Evolutionary conservation across 2,113 vertebrate species (phyloP).

Genomic region (Cairina moschata): DNA sequence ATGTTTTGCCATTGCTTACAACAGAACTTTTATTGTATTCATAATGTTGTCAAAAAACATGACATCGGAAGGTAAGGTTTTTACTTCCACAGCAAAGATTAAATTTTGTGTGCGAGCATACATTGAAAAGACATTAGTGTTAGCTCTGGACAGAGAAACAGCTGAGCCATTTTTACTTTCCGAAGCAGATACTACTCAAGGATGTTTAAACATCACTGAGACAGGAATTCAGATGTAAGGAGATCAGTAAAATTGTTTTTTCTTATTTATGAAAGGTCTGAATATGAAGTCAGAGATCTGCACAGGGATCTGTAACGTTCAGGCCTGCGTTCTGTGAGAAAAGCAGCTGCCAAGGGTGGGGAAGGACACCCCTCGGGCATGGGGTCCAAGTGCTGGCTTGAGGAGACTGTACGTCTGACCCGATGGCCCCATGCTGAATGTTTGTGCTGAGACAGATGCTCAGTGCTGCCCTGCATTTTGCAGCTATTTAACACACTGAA

Average conservation of each 20-base stretch:
- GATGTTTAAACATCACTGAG: too few species aligned
- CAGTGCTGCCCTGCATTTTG: accelerated
- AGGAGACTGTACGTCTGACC: background rate
- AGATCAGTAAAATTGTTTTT: too few species aligned
- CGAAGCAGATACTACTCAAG: background rate
- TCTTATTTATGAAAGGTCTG: too few species aligned
- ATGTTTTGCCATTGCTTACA: background rate
- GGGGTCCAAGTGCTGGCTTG: accelerated
- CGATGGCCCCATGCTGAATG: accelerated
- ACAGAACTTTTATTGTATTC: background rate
- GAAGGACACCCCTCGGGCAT: accelerated
- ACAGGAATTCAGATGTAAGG: too few species aligned
- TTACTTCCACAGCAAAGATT: background rate
- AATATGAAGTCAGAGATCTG: too few species aligned
- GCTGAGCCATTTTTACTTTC: background rate
- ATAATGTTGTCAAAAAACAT: background rate
- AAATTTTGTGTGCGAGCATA: accelerated
- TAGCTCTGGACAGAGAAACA: background rate
- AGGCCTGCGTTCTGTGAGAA: too few species aligned
- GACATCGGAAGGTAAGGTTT: background rate
- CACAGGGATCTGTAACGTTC: too few species aligned
- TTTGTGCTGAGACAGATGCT: background rate
- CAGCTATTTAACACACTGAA: accelerated
- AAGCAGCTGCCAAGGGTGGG: too few species aligned
- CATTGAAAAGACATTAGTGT: background rate